Conservation (phyloP, 1,140 invertebrate species). For the Halictus rubicundus region DNA sequence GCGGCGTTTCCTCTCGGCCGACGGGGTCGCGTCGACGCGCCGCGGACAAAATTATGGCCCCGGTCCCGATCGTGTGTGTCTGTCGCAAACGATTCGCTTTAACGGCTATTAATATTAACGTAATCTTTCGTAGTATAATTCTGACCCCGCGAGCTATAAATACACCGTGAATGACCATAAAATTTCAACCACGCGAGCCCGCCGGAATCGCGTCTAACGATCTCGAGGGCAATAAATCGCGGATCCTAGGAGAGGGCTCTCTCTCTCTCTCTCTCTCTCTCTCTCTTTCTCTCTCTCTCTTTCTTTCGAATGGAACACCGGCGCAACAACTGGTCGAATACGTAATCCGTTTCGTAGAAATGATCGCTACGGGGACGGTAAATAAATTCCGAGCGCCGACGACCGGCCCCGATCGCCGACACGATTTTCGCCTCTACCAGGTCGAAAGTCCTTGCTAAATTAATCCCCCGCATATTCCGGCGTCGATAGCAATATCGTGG, state of each 20-base stretch:
- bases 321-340: slow-evolving; percentile 51
- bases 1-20: too few relatives aligned
- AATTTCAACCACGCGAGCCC: slow-evolving; percentile 42
- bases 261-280: too few relatives aligned
- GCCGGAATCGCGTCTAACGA: slow-evolving; percentile 22
- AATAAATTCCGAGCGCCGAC: background rate
- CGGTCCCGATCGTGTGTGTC: slow-evolving; percentile 2
- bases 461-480: background rate
- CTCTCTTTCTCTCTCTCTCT: too few relatives aligned
- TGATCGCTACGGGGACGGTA: slow-evolving; percentile 21
- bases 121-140: slow-evolving; percentile 46
- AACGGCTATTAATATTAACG: slow-evolving; percentile 43
- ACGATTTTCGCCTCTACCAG: background rate
- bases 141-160: slow-evolving; percentile 38
- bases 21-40: background rate
- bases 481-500: background rate
- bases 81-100: slow-evolving; percentile 21
- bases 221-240: slow-evolving; percentile 35
- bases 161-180: slow-evolving; percentile 44
- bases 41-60: background rate
- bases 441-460: slow-evolving; percentile 3
- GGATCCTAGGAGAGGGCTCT: slow-evolving; percentile 1
- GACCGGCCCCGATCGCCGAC: background rate
- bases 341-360: slow-evolving; percentile 52
- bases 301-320: slow-evolving; percentile 21